Conservation (phyloP, 64 coral and sea anemone species). For the Pocillopora damicornis region DNA sequence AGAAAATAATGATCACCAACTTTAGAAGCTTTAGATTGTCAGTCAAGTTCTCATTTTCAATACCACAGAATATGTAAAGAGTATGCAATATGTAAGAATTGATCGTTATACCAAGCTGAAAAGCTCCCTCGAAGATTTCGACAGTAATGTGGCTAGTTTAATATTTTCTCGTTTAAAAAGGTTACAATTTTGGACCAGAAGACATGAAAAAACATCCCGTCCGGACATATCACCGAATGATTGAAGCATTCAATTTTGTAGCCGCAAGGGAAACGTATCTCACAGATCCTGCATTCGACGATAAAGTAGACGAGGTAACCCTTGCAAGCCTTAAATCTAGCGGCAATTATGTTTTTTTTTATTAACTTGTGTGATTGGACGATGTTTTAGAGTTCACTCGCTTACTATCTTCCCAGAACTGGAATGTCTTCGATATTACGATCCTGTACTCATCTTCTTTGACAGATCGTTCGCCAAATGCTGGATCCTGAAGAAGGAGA, state of each 20-base stretch:
- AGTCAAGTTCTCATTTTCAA: no score
- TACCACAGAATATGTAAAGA: no score
- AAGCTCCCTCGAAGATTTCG: no score
- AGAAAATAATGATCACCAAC: no score
- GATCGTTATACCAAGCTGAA: no score
- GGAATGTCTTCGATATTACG: not conserved
- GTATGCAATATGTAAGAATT: no score
- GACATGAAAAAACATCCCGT: conserved; percentile 46
- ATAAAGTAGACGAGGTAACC: conserved; percentile 30
- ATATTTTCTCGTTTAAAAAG: conserved; percentile 7
- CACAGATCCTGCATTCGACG: conserved; percentile 52
- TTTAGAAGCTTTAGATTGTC: no score
- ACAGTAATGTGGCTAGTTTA: not conserved
- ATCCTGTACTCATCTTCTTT: not conserved
- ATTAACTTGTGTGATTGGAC: no score
- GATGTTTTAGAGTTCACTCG: not conserved
- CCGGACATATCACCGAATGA: conserved; percentile 76
- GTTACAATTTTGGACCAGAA: conserved; percentile 38
- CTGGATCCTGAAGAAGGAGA: conserved; percentile 28
- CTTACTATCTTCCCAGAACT: not conserved
- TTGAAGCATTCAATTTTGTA: conserved; percentile 86
- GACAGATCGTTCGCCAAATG: conserved; percentile 38
- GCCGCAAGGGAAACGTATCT: conserved; percentile 66
- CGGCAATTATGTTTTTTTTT: no score
- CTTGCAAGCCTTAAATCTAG: not conserved